These are phyloP conservation scores for Wiebesia pumilae DNA, from an alignment of 1,140 invertebrate genomes.

Conservation along the genomic window DNA sequence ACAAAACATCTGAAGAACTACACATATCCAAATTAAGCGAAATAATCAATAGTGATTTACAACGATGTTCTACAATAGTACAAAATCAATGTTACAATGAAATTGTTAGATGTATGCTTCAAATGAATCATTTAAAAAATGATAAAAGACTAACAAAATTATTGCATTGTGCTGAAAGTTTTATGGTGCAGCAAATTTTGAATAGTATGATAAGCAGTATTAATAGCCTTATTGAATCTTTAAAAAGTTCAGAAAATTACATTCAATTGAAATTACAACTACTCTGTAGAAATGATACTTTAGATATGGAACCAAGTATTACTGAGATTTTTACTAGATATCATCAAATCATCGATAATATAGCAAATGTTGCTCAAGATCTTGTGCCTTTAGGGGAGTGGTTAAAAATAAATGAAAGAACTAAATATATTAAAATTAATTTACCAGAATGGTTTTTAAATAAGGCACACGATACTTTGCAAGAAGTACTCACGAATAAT, in stretches of 20 bases:
- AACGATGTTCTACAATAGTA: constrained; percentile 54
- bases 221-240: constrained; percentile 62
- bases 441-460: constrained; percentile 67
- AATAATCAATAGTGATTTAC: constrained; percentile 59
- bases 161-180: constrained; percentile 64
- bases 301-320: constrained; percentile 64
- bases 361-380: constrained; percentile 65
- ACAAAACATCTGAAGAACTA: constrained; percentile 51
- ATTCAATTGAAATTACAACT: constrained; percentile 67
- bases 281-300: constrained; percentile 59
- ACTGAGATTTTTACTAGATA: constrained; percentile 62
- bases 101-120: constrained; percentile 57
- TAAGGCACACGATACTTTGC: constrained; percentile 62
- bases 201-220: constrained; percentile 69
- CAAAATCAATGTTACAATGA: constrained; percentile 66
- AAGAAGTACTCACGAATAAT: constrained; percentile 59
- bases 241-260: constrained; percentile 59
- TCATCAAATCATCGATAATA: constrained; percentile 63
- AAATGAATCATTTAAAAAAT: constrained; percentile 53
- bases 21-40: constrained; percentile 47
- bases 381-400: constrained; percentile 68
- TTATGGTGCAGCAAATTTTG: constrained; percentile 69
- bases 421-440: constrained; percentile 58
- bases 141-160: constrained; percentile 55
- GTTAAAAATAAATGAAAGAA: constrained; percentile 56